These are phyloP conservation scores for Leucophora obtusa DNA, from an alignment of 2,888 invertebrate genomes.

Conservation along the genomic window DNA sequence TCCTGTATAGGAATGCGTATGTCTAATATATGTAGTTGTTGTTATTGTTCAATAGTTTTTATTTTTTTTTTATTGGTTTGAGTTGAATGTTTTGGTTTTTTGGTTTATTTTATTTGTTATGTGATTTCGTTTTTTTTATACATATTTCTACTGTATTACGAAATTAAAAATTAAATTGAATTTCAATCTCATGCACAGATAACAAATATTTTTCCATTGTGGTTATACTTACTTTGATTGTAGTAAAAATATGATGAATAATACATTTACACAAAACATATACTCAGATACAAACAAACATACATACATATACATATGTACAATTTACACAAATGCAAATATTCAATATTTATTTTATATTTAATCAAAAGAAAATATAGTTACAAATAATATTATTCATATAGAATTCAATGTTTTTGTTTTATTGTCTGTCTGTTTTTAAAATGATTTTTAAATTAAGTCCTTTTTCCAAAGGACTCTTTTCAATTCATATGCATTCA, in stretches of 20 bases:
- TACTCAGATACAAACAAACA: slow-evolving; percentile 6
- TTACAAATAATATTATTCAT: slow-evolving; percentile 59
- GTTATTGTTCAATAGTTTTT: slow-evolving; percentile 29
- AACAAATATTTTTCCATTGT: slow-evolving; percentile 63
- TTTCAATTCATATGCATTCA: background rate
- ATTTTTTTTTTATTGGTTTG: slow-evolving; percentile 27
- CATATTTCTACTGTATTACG: slow-evolving; percentile 50
- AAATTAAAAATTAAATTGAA: slow-evolving; percentile 66
- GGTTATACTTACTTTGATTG: slow-evolving; percentile 59
- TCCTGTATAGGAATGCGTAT: slow-evolving; percentile 51
- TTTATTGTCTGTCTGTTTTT: slow-evolving; percentile 33
- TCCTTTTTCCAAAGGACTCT: background rate
- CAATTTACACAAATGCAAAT: slow-evolving; percentile 51
- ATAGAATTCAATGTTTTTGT: slow-evolving; percentile 35
- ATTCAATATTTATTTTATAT: slow-evolving; percentile 64
- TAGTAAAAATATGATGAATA: slow-evolving; percentile 60
- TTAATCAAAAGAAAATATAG: slow-evolving; percentile 63
- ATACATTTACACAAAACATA: slow-evolving; percentile 55
- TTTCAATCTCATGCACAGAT: slow-evolving; percentile 65
- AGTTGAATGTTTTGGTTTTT: slow-evolving; percentile 53
- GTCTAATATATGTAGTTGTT: slow-evolving; percentile 20
- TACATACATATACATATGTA: background rate
- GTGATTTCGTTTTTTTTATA: slow-evolving; percentile 20
- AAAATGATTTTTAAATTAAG: slow-evolving; percentile 26
- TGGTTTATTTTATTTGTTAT: slow-evolving; percentile 48